phyloP scores from a whole-genome alignment of 2,888 invertebrate species.

The Hemicrepidius hirtus region DNA sequence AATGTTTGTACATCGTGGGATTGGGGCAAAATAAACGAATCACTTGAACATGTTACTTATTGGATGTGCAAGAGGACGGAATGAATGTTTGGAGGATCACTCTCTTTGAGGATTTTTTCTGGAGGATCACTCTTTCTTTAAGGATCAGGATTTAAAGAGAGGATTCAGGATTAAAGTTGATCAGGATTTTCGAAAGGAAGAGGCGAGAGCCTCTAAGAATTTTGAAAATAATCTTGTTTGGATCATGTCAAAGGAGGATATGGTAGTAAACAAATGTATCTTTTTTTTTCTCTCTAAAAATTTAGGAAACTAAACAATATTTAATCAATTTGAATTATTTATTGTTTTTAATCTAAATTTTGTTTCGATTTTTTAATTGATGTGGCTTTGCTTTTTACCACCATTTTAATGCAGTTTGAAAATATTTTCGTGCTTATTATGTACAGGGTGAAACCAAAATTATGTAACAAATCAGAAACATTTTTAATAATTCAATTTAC shows the following conservation, averaged over 20 bases:
- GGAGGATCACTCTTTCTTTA: slow-evolving; percentile 5
- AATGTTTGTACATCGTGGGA: slow-evolving; percentile 54
- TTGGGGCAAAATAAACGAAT: slow-evolving; percentile 51
- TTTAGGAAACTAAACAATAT: neutral
- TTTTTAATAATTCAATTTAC: too few relatives aligned
- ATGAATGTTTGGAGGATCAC: slow-evolving; percentile 54
- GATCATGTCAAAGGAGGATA: slow-evolving; percentile 18
- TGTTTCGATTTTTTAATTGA: neutral
- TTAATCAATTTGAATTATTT: too few relatives aligned
- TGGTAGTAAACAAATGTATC: slow-evolving; percentile 15
- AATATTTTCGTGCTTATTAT: too few relatives aligned
- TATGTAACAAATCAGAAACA: neutral
- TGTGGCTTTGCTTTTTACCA: neutral
- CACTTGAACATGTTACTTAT: slow-evolving; percentile 51
- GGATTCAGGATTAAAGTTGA: slow-evolving; percentile 32
- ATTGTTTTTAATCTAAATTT: too few relatives aligned
- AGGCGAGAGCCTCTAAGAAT: slow-evolving; percentile 8
- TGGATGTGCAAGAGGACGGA: slow-evolving; percentile 54
- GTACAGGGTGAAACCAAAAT: too few relatives aligned
- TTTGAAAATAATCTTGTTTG: slow-evolving; percentile 21
- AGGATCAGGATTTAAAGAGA: slow-evolving; percentile 27
- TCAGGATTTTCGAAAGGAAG: slow-evolving; percentile 30
- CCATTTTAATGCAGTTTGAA: too few relatives aligned
- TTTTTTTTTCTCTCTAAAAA: neutral
- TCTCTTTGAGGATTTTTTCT: slow-evolving; percentile 39